These are phyloP conservation scores for Drosophila pegasa DNA, from an alignment of 2,888 invertebrate genomes.

Conservation along the genomic window DNA sequence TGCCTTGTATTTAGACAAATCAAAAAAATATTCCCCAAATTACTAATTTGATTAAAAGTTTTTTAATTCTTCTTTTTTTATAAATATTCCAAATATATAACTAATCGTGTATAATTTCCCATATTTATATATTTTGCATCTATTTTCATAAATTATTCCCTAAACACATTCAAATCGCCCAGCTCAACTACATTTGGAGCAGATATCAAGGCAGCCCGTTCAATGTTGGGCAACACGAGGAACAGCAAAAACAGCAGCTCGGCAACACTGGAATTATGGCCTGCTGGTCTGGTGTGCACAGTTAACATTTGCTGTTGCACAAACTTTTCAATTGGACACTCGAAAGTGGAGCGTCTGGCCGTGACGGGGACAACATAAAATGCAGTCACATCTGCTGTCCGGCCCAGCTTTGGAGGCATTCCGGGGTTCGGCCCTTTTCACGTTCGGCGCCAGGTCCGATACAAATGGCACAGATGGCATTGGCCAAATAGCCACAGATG, in stretches of 20 bases:
- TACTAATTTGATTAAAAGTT: no score
- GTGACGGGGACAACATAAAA: conserved; percentile 70
- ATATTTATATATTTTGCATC: no score
- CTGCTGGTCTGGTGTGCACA: conserved; percentile 16
- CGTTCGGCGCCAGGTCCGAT: conserved; percentile 52
- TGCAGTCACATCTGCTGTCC: conserved; percentile 41
- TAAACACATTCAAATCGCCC: background rate
- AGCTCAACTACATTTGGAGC: conserved; percentile 10
- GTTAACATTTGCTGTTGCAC: conserved; percentile 45
- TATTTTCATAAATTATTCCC: background rate
- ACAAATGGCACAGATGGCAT: conserved; percentile 57
- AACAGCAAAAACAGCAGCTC: conserved; percentile 51
- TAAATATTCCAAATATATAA: no score
- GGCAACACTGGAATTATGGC: conserved; percentile 3
- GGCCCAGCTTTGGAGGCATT: conserved; percentile 28
- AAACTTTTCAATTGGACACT: conserved; percentile 63
- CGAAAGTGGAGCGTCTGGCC: conserved; percentile 49
- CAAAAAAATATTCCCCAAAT: no score
- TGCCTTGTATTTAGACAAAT: no score
- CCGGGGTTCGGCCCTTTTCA: conserved; percentile 65
- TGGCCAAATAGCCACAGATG: conserved; percentile 59
- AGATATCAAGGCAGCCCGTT: conserved; percentile 5
- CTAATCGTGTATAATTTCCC: no score
- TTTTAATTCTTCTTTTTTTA: no score
- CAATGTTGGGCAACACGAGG: conserved; percentile 29